Evolutionary conservation across 2,888 invertebrate species (phyloP).

Genomic region (Hypomecis punctinalis): DNA sequence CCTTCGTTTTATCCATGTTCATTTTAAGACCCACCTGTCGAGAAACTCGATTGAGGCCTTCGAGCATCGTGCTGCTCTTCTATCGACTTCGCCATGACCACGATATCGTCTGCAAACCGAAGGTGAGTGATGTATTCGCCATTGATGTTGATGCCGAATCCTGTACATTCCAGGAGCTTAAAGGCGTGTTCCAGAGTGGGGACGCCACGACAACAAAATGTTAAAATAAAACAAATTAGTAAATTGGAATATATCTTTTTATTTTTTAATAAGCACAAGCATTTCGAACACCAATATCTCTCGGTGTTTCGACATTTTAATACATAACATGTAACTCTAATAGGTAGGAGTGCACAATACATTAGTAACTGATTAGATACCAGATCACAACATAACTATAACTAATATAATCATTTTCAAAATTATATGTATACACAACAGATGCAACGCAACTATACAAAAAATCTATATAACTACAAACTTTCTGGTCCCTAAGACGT

Average conservation of each 20-base stretch:
- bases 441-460: slow-evolving; percentile 60
- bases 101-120: too few species aligned
- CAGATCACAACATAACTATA: slow-evolving; percentile 70
- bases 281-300: slow-evolving; percentile 52
- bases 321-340: slow-evolving; percentile 60
- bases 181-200: too few species aligned
- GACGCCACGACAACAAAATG: too few species aligned
- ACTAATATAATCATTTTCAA: slow-evolving; percentile 53
- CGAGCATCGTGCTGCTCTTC: too few species aligned
- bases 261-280: slow-evolving; percentile 79
- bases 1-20: too few species aligned
- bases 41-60: too few species aligned
- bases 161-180: too few species aligned
- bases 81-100: too few species aligned
- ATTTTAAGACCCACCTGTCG: too few species aligned
- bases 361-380: slow-evolving; percentile 67
- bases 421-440: slow-evolving; percentile 37
- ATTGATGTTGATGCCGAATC: too few species aligned
- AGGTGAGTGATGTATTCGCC: too few species aligned
- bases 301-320: slow-evolving; percentile 47
- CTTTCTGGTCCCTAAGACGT: slow-evolving; percentile 71
- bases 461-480: slow-evolving; percentile 58
- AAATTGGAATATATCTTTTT: slow-evolving; percentile 50
- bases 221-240: slow-evolving; percentile 44
- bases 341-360: slow-evolving; percentile 65